A percentile compares a stretch with the other conserved stretches of the same genome.
phyloP scores from a whole-genome alignment of 92 coral and sea anemone genomes.

The Porites lobata region DNA sequence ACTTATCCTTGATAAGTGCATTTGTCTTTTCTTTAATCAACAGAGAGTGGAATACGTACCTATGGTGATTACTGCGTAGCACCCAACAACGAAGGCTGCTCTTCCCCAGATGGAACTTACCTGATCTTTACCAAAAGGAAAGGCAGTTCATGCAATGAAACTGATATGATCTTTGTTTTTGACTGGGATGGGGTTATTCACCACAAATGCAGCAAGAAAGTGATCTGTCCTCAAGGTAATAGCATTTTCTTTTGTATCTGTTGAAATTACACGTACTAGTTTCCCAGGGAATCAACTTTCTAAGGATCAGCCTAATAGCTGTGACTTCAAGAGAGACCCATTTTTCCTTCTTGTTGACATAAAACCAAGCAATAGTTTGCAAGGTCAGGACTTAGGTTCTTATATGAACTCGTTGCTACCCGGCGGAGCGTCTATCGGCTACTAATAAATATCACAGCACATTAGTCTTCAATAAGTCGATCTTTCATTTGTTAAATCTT shows the following conservation, averaged over 20 bases:
- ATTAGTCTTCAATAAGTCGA: no score
- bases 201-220: conserved; percentile 77
- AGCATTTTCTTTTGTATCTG: neutral
- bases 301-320: neutral
- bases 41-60: conserved; percentile 72
- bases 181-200: conserved; percentile 69
- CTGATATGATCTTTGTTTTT: conserved; percentile 59
- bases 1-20: neutral
- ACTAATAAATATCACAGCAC: no score
- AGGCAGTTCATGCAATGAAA: conserved; percentile 47
- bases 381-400: no score
- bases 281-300: neutral
- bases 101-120: conserved; percentile 49
- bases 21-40: neutral
- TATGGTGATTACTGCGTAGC: conserved; percentile 69
- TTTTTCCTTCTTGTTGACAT: no score
- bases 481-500: no score
- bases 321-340: no score
- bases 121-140: conserved; percentile 27
- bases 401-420: no score
- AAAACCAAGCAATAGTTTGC: no score
- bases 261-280: neutral
- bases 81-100: conserved; percentile 70
- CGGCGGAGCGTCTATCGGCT: no score
- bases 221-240: conserved; percentile 68